Evolutionary conservation across 1,140 invertebrate genomes (phyloP), one percentile per base, ranked within the genome.

Genomic region (Dendroctonus ponderosae): DNA sequence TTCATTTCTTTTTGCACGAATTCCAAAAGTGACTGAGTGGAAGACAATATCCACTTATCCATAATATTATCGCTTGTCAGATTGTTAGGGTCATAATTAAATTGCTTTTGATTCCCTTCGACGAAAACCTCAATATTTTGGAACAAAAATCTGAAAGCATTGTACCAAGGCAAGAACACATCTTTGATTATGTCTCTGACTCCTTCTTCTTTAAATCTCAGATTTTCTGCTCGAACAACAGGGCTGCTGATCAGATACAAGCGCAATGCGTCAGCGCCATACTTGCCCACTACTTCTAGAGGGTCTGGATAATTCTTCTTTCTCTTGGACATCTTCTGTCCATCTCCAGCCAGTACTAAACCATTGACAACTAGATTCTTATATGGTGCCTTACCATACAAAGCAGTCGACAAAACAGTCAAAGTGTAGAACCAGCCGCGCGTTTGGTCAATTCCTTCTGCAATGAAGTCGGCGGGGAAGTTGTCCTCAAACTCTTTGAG

Each of bases 221-320:
- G 83, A 80, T 94, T 98, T 77, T 99, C 97, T 6, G 94, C 97
- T 72, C 94, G 84, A 0, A 99, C 98, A 41, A 98, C 96, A 0
- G 98, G 98, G 9, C 97, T 99, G 82, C 98, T 99, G 66, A 99
- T 96, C 39, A 99, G 84, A 79, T 99, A 99, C 4, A 99, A 81
- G 68, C 96, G 85, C 5, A 99, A 80, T 26, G 97, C 95, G 84
- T 99, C 98, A 2, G 97, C 97, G 11, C 98, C 97, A 82, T 94
- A 99, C 78, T 97, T 96, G 56, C 89, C 79, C 1, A 99, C 89
- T 50, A 99, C 83, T 71, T 93, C 88, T 80, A 96, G 84, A 1
- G 97, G 97, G 83, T 99, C 95, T 0, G 97, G 97, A 81, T 98
- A 99, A 79, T 99, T 99, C 79, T 98, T 97, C 81, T 98, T 98